Conservation (phyloP, 1,140 invertebrate species). For the Oncopeltus fasciatus region DNA sequence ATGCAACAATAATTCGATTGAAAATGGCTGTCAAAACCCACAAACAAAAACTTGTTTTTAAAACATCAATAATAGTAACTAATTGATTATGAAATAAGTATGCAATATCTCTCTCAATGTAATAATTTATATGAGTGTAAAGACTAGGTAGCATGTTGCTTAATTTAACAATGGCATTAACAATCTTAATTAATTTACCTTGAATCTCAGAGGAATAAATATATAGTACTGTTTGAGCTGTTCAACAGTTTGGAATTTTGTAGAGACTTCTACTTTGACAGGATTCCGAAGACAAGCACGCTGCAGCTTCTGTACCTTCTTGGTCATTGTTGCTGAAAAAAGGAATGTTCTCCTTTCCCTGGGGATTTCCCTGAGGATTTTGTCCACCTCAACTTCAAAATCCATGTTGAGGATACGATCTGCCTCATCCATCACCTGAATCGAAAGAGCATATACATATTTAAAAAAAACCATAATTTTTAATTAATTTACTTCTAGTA, state of each 20-base stretch:
- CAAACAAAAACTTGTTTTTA: too few species aligned
- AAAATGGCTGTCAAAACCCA: too few species aligned
- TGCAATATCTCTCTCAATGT: too few species aligned
- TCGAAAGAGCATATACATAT: not conserved
- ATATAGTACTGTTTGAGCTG: conserved; percentile 90
- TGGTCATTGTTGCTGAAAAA: conserved; percentile 97
- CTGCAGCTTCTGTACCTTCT: conserved; percentile 93
- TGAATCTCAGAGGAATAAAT: conserved; percentile 92
- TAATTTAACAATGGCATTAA: too few species aligned
- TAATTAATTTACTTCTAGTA: too few species aligned
- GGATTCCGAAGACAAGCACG: conserved; percentile 83
- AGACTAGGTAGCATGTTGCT: too few species aligned
- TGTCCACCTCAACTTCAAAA: conserved; percentile 90
- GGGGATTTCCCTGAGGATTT: conserved; percentile 85
- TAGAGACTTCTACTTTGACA: conserved; percentile 88
- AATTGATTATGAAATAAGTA: too few species aligned
- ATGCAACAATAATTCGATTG: too few species aligned
- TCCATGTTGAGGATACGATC: conserved; percentile 92
- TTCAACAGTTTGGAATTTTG: conserved; percentile 95
- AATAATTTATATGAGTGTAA: too few species aligned
- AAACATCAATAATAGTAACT: too few species aligned
- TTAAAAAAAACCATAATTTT: not conserved
- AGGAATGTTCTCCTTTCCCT: conserved; percentile 72
- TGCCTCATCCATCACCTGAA: conserved; percentile 83
- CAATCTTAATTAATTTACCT: too few species aligned